Evolutionary conservation across 2,797 vertebrate species (phyloP).

Genomic region (Acrocephalus scirpaceus): DNA sequence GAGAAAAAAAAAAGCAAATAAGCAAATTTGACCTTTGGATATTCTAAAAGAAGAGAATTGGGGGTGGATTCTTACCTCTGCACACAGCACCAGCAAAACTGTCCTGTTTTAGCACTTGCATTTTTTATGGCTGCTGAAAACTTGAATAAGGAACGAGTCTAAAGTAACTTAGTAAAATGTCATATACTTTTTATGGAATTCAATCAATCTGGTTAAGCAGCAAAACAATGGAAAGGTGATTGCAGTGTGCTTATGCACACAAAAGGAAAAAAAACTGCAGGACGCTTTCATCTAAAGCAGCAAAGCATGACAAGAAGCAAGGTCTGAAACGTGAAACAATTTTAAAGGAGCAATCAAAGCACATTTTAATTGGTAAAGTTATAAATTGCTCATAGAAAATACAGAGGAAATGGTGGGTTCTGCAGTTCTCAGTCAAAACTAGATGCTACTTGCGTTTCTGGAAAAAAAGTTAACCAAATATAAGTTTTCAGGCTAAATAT

Average conservation of each 20-base stretch:
- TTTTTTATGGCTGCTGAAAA: neutral
- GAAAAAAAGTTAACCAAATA: neutral
- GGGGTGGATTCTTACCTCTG: neutral
- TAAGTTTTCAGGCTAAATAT: neutral
- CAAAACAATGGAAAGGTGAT: neutral
- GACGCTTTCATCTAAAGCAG: neutral
- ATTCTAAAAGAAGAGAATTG: neutral
- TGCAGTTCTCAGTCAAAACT: neutral
- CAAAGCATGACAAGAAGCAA: neutral
- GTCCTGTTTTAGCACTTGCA: neutral
- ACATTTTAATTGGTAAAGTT: neutral
- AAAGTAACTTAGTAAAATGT: neutral
- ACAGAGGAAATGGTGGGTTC: neutral
- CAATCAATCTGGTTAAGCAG: neutral
- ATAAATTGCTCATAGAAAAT: neutral
- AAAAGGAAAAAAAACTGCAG: neutral
- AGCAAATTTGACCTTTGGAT: neutral
- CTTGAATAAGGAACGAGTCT: neutral
- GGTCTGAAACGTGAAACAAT: neutral
- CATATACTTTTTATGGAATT: neutral
- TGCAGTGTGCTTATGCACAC: neutral
- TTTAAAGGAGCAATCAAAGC: neutral
- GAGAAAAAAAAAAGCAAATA: neutral
- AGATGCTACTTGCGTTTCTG: neutral
- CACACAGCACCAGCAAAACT: neutral